Evolutionary conservation across 2,888 invertebrate genomes (phyloP).

Genomic region (Sphecodes monilicornis): DNA sequence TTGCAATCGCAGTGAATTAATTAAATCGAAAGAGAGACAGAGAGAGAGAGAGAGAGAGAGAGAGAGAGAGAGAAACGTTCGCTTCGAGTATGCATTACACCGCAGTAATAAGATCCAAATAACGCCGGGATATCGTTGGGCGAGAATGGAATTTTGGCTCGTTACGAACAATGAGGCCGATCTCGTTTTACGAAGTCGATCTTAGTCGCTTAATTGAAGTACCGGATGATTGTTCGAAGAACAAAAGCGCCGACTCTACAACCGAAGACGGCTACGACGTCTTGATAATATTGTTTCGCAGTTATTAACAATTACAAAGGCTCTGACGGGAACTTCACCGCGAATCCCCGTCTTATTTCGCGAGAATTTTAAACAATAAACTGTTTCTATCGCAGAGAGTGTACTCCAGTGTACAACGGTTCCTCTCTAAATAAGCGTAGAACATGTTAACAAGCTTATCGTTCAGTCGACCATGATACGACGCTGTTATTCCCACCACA

Average conservation of each 20-base stretch:
- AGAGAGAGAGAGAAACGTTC: background rate
- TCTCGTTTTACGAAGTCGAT: constrained; percentile 1
- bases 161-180: background rate
- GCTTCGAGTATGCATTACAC: background rate
- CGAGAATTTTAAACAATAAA: constrained; percentile 9
- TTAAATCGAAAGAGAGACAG: background rate
- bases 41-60: background rate
- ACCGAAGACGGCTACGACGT: background rate
- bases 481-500: constrained; percentile 17
- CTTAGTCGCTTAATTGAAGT: background rate
- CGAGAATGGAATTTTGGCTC: constrained; percentile 10
- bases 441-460: constrained; percentile 14
- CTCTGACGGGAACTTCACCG: background rate
- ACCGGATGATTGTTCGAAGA: background rate
- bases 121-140: background rate
- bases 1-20: constrained; percentile 9
- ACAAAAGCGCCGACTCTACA: background rate
- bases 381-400: background rate
- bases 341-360: background rate
- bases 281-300: background rate
- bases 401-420: background rate
- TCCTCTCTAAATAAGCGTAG: background rate
- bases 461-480: constrained; percentile 12
- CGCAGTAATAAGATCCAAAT: constrained; percentile 13
- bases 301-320: constrained; percentile 10